Conservation (phyloP, 2,113 vertebrate species). For the Barbus barbus region DNA sequence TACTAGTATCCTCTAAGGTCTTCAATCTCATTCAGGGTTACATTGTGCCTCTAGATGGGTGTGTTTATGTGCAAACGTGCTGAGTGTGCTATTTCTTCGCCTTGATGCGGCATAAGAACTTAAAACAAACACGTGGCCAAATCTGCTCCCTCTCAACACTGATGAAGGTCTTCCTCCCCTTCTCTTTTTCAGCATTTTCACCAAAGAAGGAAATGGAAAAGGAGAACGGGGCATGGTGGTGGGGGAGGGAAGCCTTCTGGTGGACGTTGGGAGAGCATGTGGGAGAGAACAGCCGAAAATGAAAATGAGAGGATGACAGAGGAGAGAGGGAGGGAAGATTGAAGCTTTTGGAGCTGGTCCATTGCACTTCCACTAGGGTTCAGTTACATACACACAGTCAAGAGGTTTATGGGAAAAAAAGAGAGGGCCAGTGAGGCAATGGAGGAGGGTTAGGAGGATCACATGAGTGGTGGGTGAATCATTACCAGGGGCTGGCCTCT, state of each 20-base stretch:
- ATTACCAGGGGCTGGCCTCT: constrained; percentile 11
- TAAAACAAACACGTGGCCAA: constrained; percentile 68
- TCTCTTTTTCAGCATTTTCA: constrained; percentile 84
- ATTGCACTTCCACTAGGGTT: constrained; percentile 83
- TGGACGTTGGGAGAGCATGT: constrained; percentile 61
- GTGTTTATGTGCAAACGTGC: constrained; percentile 61
- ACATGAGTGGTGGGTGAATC: constrained; percentile 32
- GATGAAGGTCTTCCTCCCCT: constrained; percentile 70
- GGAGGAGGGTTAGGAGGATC: constrained; percentile 27
- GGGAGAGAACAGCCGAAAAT: constrained; percentile 59
- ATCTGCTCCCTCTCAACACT: constrained; percentile 64
- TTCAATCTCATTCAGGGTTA: not conserved
- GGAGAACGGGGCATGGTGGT: constrained; percentile 67
- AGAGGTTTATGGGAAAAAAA: constrained; percentile 68
- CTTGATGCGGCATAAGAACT: constrained; percentile 62
- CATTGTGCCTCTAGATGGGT: constrained; percentile 45
- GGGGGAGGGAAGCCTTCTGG: constrained; percentile 62
- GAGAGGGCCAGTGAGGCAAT: constrained; percentile 39
- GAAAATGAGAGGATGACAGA: constrained; percentile 26
- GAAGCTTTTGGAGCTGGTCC: constrained; percentile 95
- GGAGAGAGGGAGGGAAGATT: constrained; percentile 60
- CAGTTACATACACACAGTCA: constrained; percentile 68
- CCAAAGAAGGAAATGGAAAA: constrained; percentile 99
- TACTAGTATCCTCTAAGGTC: not conserved
- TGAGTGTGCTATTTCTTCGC: constrained; percentile 69